These are phyloP conservation scores for Tenthredo notha DNA, from an alignment of 2,888 invertebrate species.

Conservation along the genomic window DNA sequence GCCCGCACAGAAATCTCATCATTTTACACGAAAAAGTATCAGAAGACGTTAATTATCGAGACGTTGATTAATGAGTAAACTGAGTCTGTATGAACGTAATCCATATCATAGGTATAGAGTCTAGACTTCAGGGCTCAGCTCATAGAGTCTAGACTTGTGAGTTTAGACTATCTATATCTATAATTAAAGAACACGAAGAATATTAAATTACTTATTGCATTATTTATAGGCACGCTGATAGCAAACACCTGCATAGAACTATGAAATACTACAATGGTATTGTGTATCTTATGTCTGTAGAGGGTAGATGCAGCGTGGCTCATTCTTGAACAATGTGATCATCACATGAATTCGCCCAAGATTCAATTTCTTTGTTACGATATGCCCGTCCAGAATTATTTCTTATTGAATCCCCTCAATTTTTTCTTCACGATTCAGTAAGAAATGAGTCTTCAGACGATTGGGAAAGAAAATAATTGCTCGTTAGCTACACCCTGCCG, in stretches of 20 bases:
- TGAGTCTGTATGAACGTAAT: neutral
- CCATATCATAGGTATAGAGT: neutral
- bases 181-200: neutral
- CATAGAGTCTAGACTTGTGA: neutral
- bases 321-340: neutral
- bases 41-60: neutral
- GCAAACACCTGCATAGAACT: neutral
- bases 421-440: constrained; percentile 26
- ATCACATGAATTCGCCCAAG: neutral
- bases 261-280: neutral
- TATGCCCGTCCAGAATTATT: constrained; percentile 16
- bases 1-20: neutral
- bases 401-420: constrained; percentile 33
- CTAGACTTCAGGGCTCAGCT: neutral
- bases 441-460: constrained; percentile 31
- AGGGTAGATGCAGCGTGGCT: neutral
- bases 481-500: constrained; percentile 35
- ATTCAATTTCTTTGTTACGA: constrained; percentile 32
- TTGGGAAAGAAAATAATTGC: constrained; percentile 40
- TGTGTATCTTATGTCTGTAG: neutral
- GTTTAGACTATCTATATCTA: constrained; percentile 9
- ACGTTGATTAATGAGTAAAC: neutral
- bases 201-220: constrained; percentile 1
- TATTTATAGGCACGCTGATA: neutral
- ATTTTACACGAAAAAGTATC: neutral